These are phyloP conservation scores for Euwallacea similis DNA, from an alignment of 1,140 invertebrate genomes.

Conservation along the genomic window DNA sequence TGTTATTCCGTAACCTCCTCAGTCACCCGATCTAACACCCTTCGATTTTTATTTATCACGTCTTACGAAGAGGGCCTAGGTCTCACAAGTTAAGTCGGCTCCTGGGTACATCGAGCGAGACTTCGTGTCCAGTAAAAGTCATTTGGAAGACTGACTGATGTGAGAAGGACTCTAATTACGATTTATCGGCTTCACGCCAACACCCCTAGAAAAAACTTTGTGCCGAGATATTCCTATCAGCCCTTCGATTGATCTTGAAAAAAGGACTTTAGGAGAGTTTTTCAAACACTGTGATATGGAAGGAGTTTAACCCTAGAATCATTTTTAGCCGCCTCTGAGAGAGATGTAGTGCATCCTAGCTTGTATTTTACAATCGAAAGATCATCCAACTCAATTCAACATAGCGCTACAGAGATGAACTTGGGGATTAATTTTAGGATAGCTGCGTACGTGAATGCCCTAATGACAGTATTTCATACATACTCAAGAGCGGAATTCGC, in stretches of 20 bases:
- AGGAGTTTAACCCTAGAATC: background rate
- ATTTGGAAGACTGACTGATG: conserved; percentile 97
- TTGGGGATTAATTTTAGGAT: conserved; percentile 96
- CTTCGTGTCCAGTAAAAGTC: conserved; percentile 55
- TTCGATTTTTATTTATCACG: too few relatives aligned
- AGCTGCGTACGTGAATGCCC: conserved; percentile 97
- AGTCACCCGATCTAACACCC: too few relatives aligned
- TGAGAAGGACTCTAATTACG: conserved; percentile 97
- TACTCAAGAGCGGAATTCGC: conserved; percentile 97
- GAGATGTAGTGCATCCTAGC: conserved; percentile 99
- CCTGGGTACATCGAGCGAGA: too few relatives aligned
- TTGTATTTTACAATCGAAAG: conserved; percentile 99
- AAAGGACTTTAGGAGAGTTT: conserved; percentile 78
- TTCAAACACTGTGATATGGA: background rate
- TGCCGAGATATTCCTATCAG: conserved; percentile 92
- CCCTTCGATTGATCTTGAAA: conserved; percentile 73
- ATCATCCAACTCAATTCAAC: conserved; percentile 94
- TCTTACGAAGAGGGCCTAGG: too few relatives aligned
- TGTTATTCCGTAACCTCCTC: too few relatives aligned
- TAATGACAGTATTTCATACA: conserved; percentile 98
- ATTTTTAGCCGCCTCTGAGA: conserved; percentile 84
- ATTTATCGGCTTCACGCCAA: conserved; percentile 98
- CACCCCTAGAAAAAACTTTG: conserved; percentile 95
- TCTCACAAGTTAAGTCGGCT: too few relatives aligned
- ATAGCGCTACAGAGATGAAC: conserved; percentile 95